Evolutionary conservation across 2,888 invertebrate species (phyloP).

Genomic region (Colletes collaris): DNA sequence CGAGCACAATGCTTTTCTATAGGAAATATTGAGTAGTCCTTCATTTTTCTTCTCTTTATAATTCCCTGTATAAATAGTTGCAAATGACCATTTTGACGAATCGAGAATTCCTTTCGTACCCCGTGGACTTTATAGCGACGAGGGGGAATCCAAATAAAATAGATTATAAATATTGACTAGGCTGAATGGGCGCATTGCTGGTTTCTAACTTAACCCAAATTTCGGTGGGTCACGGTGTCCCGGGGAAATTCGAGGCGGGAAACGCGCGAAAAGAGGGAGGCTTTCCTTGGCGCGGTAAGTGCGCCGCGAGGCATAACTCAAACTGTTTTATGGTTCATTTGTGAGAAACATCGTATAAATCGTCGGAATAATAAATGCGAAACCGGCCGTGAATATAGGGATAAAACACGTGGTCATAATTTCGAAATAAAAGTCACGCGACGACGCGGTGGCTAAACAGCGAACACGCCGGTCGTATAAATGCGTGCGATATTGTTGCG

Average conservation of each 20-base stretch:
- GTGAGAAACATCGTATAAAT: constrained; percentile 44
- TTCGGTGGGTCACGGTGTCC: constrained; percentile 5
- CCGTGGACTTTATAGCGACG: no score
- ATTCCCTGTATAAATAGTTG: no score
- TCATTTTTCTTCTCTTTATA: no score
- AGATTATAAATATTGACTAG: no score
- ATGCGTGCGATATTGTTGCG: constrained; percentile 37
- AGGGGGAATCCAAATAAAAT: no score
- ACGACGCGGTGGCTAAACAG: neutral
- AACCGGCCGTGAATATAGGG: constrained; percentile 16
- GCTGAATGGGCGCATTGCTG: no score
- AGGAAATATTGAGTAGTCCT: no score
- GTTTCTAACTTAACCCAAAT: neutral
- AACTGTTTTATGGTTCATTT: constrained; percentile 54
- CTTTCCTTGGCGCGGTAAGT: constrained; percentile 30
- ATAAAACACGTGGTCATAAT: constrained; percentile 42
- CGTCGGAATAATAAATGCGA: constrained; percentile 49
- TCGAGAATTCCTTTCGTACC: no score
- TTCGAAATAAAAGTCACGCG: constrained; percentile 35
- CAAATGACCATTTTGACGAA: no score
- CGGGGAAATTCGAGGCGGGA: neutral
- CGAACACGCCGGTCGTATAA: constrained; percentile 6
- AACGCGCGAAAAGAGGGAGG: constrained; percentile 4
- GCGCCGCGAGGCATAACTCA: constrained; percentile 25
- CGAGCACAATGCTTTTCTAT: no score